These are phyloP conservation scores for Peromyscus polionotus DNA, from an alignment of 2,113 vertebrate species.

Conservation along the genomic window DNA sequence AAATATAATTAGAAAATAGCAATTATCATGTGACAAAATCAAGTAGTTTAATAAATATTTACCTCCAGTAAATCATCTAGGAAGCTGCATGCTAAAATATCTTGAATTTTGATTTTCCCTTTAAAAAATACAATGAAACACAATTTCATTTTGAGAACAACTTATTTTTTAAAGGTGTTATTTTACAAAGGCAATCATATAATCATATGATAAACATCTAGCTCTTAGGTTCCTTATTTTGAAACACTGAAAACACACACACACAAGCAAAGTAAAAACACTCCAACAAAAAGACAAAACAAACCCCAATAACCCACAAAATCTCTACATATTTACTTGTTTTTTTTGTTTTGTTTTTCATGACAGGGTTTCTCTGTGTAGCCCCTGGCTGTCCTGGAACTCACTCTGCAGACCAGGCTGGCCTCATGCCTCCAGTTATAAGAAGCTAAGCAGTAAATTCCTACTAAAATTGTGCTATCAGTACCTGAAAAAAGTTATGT, in stretches of 20 bases:
- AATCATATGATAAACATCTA: conserved; percentile 34
- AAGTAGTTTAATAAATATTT: conserved; percentile 76
- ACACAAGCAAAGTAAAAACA: not conserved
- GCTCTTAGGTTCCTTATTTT: not conserved
- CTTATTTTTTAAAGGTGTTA: conserved; percentile 47
- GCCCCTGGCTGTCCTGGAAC: not conserved
- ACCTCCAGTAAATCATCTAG: conserved; percentile 98
- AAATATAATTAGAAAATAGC: conserved; percentile 80
- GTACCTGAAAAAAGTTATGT: not conserved
- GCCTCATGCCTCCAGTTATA: not conserved
- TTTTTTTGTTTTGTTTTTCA: too few relatives aligned
- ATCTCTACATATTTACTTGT: not conserved
- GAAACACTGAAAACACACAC: not conserved
- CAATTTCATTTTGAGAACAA: conserved; percentile 44
- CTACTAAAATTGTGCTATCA: not conserved
- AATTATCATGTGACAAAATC: conserved; percentile 73
- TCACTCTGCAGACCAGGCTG: not conserved
- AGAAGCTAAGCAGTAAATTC: not conserved
- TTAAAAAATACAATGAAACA: conserved; percentile 82
- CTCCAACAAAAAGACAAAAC: not conserved
- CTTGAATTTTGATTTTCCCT: conserved; percentile 99
- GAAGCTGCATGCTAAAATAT: conserved; percentile 99
- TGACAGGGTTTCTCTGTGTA: not conserved
- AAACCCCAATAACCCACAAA: not conserved
- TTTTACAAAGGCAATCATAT: conserved; percentile 42